A percentile compares a stretch with the other conserved stretches of the same genome.
Evolutionary conservation across 2,797 vertebrate genomes (phyloP).

Genomic region (Trichosurus vulpecula): DNA sequence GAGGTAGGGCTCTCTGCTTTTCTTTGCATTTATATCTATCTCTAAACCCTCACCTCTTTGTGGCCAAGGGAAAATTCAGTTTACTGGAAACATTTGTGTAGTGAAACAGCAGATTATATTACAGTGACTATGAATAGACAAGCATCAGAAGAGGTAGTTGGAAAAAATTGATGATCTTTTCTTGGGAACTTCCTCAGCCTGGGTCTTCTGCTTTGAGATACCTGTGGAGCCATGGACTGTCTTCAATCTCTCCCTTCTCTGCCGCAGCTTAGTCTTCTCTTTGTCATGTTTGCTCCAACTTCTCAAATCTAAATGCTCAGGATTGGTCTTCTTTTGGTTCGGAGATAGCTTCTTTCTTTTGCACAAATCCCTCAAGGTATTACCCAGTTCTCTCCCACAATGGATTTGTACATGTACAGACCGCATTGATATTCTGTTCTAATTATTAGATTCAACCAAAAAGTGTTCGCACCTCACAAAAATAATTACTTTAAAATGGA

Average conservation of each 20-base stretch:
- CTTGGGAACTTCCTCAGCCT: background rate
- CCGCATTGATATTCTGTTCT: background rate
- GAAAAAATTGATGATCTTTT: background rate
- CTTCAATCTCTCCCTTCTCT: background rate
- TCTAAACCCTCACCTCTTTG: no score
- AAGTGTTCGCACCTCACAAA: background rate
- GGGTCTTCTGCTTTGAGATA: background rate
- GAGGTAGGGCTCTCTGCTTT: background rate
- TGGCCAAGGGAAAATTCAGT: no score
- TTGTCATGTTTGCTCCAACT: background rate
- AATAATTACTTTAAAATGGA: background rate
- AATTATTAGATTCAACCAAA: background rate
- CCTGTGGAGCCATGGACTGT: background rate
- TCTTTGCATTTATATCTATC: background rate
- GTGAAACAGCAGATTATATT: background rate
- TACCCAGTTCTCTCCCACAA: background rate
- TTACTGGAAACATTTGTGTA: no score
- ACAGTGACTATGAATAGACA: background rate
- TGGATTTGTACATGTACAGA: background rate
- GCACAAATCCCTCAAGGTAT: background rate
- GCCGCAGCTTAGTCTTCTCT: background rate
- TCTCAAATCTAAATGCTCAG: background rate
- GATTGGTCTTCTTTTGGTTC: background rate
- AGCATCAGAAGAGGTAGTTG: background rate
- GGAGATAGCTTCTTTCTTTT: background rate